Base-by-base conservation (phyloP, 2,797 vertebrate species). In the Sebastes nivosus region DNA sequence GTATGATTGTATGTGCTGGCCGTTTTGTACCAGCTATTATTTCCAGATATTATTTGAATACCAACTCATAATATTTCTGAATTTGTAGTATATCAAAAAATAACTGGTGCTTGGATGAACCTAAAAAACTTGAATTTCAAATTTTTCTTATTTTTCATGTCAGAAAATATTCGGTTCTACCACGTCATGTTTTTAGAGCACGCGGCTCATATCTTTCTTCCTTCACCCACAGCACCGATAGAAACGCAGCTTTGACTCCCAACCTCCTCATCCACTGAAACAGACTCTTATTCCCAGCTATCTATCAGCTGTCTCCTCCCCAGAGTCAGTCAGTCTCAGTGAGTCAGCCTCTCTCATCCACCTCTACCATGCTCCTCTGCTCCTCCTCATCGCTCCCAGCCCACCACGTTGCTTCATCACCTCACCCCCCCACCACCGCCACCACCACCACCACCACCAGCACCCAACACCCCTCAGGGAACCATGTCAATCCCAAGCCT, bases 401-500 rank as follows among this genome's bases (percentile, higher is more conserved):
- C 67, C 63, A n/a, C 72, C 70, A 52, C 18, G 10, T 69, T 36
- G 55, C 78, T 68, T 77, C 71, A 55, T 68, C 68, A 25, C 54
- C 46, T 59, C 24, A 70, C 27, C 61, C 52, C 34, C 69, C 12
- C 13, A 6, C 36, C 27, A 29, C 27, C 27, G 5, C 5, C 27
- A 29, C 27, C 27, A 29, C 27, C 27, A 5, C 27, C 27, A 29
- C 27, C 27, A 29, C 27, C 27, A 36, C 38, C 80, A 69, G 27
- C 60, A 75, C 73, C 75, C 46, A 60, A 72, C 34, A 54, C 60
- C 82, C 83, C 85, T 67, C 12, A 7, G 89, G 88, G 90, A 91
- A 81, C 80, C 59, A 22, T 88, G 88, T 91, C 92, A 92, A 89
- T 92, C 87, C 68, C 81, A 54, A 75, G 67, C 76, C 87, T 54